Base-by-base conservation (phyloP, 2,113 vertebrate genomes). In the Lagenorhynchus albirostris region DNA sequence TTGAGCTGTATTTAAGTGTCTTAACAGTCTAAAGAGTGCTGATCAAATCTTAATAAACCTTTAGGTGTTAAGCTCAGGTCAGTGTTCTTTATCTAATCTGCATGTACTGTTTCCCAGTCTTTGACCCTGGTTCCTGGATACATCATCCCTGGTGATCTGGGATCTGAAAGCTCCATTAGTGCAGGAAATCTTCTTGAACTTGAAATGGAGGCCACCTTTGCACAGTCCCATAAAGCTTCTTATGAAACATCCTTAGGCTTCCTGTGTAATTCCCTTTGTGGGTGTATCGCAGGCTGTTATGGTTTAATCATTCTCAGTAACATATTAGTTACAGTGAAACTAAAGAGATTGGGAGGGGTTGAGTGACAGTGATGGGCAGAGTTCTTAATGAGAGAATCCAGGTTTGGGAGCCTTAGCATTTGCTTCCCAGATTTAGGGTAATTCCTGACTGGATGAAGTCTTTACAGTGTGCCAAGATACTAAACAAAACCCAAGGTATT, bases 401-500 rank as follows among this genome's bases (percentile, higher is more conserved):
- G 5, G 5, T 11, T 70, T 53, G 41, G 44, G 33, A 85, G 3
- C 4, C 36, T 80, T 67, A 12, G 20, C 71, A 77, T 74, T 94
- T 71, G 41, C 83, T 94, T 94, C 8, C 26, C 36, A 84, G 63
- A 85, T 83, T 90, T 96, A 26, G 9, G 15, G 15, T 5, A 53
- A 70, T 60, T 96, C 20, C 60, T 77, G 18, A n/a, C 67, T 91
- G 70, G 67, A 60, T 83, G 58, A 82, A 44, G 14, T 84, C 63
- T 95, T 76, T 33, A 83, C 87, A 96, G 58, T 80, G 21, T 96
- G 33, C 62, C 44, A 89, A 90, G 55, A 74, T 60, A 88, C 31
- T 50, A 74, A 87, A 73, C 31, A 93, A 93, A 94, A 74, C 8
- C 7, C 41, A 60, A 68, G 63, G 23, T 87, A 58, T 83, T 55